A percentile compares a stretch with the other conserved stretches of the same genome.
Evolutionary conservation across 2,888 invertebrate genomes (phyloP).

Genomic region (Tetranychus truncatus): DNA sequence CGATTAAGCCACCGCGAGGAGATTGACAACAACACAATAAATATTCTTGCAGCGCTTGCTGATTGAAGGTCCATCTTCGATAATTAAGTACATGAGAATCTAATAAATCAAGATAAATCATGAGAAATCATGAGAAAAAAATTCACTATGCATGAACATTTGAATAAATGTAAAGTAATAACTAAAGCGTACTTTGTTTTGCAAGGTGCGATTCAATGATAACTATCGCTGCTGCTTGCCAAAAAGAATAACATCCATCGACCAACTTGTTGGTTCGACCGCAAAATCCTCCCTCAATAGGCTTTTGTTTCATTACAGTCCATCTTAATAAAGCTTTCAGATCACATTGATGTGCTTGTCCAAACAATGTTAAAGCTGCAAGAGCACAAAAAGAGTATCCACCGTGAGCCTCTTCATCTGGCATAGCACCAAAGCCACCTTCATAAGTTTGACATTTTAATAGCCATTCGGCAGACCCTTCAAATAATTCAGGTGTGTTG

Average conservation of each 20-base stretch:
- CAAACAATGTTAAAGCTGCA: slow-evolving; percentile 65
- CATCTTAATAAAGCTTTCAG: slow-evolving; percentile 56
- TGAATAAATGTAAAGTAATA: neutral
- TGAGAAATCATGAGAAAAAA: neutral
- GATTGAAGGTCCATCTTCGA: slow-evolving; percentile 53
- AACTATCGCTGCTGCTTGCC: slow-evolving; percentile 87
- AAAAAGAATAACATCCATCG: slow-evolving; percentile 96
- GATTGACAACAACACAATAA: slow-evolving; percentile 72
- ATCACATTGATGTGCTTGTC: slow-evolving; percentile 54
- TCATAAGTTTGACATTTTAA: slow-evolving; percentile 65
- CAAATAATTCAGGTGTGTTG: slow-evolving; percentile 54
- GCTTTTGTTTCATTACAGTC: slow-evolving; percentile 78
- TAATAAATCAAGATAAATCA: neutral
- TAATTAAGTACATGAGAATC: slow-evolving; percentile 15
- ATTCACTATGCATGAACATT: neutral
- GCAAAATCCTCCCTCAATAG: slow-evolving; percentile 76
- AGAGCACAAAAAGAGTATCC: slow-evolving; percentile 97
- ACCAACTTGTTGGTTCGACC: slow-evolving; percentile 76
- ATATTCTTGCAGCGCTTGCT: slow-evolving; percentile 79
- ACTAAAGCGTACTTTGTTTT: slow-evolving; percentile 1
- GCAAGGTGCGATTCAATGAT: slow-evolving; percentile 45
- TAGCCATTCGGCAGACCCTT: slow-evolving; percentile 77
- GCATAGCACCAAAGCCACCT: slow-evolving; percentile 86
- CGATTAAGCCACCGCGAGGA: slow-evolving; percentile 67
- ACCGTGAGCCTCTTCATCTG: slow-evolving; percentile 92